phyloP scores from a whole-genome alignment of 2,888 invertebrate species.

The Sesia bembeciformis region DNA sequence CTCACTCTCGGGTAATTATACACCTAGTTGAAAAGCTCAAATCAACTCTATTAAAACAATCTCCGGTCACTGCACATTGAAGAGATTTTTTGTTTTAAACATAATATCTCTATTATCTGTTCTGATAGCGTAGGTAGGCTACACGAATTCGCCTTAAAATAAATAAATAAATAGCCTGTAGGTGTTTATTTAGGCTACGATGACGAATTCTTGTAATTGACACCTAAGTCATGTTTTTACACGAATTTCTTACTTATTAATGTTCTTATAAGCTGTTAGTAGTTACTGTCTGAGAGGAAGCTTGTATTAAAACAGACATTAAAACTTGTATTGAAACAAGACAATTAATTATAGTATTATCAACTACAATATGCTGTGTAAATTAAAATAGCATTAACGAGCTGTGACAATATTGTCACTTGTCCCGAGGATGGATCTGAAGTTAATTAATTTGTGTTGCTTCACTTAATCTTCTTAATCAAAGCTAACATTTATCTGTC shows the following conservation, averaged over 20 bases:
- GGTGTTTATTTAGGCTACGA: no score
- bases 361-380: slow-evolving; percentile 14
- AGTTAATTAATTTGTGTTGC: slow-evolving; percentile 1
- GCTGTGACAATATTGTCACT: background rate
- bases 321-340: no score
- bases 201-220: no score
- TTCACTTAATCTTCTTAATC: slow-evolving; percentile 18
- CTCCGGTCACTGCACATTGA: slow-evolving; percentile 20
- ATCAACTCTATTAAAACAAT: slow-evolving; percentile 37
- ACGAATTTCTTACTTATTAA: no score
- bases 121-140: no score
- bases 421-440: background rate
- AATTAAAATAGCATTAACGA: slow-evolving; percentile 1
- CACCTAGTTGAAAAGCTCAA: slow-evolving; percentile 46
- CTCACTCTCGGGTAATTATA: slow-evolving; percentile 64
- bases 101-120: no score
- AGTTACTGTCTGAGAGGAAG: no score
- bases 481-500: slow-evolving; percentile 11
- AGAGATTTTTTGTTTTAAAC: background rate
- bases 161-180: no score
- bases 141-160: no score
- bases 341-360: background rate
- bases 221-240: no score
- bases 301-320: no score
- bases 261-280: no score